Evolutionary conservation across 2,888 invertebrate genomes (phyloP).

Genomic region (Cerceris ruficornis): DNA sequence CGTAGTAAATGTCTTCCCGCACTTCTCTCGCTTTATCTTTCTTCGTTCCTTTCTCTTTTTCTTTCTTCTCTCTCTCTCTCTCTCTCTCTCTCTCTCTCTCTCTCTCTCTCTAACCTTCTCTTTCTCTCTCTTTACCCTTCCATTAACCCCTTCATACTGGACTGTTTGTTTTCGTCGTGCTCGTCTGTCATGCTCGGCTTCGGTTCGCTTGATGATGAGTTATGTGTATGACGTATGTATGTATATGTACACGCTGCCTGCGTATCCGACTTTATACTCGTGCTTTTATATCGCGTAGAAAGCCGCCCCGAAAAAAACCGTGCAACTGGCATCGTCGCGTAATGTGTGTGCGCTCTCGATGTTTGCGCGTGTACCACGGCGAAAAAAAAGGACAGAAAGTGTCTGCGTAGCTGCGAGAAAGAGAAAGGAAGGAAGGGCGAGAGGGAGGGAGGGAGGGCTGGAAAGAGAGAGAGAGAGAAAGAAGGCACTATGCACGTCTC

Average conservation of each 20-base stretch:
- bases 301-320: slow-evolving; percentile 39
- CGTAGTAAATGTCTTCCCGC: slow-evolving; percentile 21
- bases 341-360: slow-evolving; percentile 5
- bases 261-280: slow-evolving; percentile 18
- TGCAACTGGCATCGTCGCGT: slow-evolving; percentile 36
- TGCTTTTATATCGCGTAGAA: slow-evolving; percentile 55
- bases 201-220: slow-evolving; percentile 37
- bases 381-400: slow-evolving; percentile 20
- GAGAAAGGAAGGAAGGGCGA: background rate
- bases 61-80: background rate
- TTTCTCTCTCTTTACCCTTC: background rate
- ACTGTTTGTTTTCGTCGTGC: slow-evolving; percentile 53
- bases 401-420: background rate
- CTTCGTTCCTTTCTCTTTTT: background rate
- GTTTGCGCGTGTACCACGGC: slow-evolving; percentile 5
- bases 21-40: slow-evolving; percentile 13
- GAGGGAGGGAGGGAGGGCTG: slow-evolving; percentile 9
- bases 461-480: background rate
- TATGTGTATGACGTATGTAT: slow-evolving; percentile 19
- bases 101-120: background rate
- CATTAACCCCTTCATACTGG: slow-evolving; percentile 30
- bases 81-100: background rate
- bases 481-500: slow-evolving; percentile 42
- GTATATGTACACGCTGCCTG: slow-evolving; percentile 23
- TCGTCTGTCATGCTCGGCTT: slow-evolving; percentile 46